Evolutionary conservation across 1,140 invertebrate genomes (phyloP).

Genomic region (Mesaphorura yosii): DNA sequence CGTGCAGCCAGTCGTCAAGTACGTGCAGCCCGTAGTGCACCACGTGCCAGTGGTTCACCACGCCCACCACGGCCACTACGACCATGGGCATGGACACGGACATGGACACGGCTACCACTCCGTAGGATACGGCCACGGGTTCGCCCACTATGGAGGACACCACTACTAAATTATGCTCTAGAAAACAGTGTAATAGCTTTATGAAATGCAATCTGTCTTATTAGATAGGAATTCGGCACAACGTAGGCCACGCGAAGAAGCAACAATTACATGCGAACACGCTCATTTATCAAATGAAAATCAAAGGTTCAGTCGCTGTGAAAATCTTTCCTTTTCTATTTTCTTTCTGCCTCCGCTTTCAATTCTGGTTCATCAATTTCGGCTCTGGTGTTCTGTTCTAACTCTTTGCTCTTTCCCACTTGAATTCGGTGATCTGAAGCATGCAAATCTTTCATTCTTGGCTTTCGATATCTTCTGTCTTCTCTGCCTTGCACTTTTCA

Average conservation of each 20-base stretch:
- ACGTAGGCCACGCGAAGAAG: too few relatives aligned
- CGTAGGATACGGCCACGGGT: slow-evolving; percentile 6
- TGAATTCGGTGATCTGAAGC: too few relatives aligned
- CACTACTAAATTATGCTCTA: slow-evolving; percentile 5
- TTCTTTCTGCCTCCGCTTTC: background rate
- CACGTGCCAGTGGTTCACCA: slow-evolving; percentile 1
- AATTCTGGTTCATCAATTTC: background rate
- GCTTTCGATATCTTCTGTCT: background rate
- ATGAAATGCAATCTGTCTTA: background rate
- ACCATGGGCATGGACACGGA: slow-evolving; percentile 16
- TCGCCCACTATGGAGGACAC: background rate
- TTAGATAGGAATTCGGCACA: too few relatives aligned
- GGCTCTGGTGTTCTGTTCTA: too few relatives aligned
- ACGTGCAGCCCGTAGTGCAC: slow-evolving; percentile 15
- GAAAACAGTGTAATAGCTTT: too few relatives aligned
- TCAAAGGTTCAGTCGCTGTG: background rate
- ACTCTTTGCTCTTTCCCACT: too few relatives aligned
- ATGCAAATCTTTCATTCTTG: background rate
- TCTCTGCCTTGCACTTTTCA: background rate
- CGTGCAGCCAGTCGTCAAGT: slow-evolving; percentile 23
- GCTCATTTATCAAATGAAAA: background rate
- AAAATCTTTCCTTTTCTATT: background rate
- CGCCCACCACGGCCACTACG: too few relatives aligned
- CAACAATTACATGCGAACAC: slow-evolving; percentile 3
- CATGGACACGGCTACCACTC: slow-evolving; percentile 5